Conservation (phyloP, 2,113 vertebrate species). For the Cavia porcellus region DNA sequence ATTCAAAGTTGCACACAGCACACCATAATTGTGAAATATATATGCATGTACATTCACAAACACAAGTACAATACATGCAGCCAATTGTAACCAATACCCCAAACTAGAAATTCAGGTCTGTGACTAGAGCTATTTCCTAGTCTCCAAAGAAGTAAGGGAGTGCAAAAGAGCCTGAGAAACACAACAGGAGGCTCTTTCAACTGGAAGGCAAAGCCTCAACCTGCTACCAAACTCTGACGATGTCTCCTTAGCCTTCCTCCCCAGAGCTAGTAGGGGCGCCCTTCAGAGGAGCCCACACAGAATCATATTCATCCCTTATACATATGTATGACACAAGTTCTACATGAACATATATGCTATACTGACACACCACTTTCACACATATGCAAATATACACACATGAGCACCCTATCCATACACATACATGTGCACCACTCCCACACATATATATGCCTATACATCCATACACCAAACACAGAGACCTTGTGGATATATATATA, state of each 20-base stretch:
- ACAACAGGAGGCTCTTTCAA: not conserved
- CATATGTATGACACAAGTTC: not conserved
- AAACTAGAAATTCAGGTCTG: not conserved
- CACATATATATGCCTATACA: not conserved
- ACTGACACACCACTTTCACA: not conserved
- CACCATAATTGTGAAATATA: not conserved
- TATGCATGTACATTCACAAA: not conserved
- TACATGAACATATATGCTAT: not conserved
- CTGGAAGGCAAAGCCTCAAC: not conserved
- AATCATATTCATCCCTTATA: not conserved
- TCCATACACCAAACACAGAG: not conserved
- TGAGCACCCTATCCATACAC: not conserved
- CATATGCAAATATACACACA: not conserved
- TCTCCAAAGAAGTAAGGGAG: not conserved
- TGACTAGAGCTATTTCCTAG: not conserved
- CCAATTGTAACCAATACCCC: not conserved
- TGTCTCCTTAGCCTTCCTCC: not conserved
- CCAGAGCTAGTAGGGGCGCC: not conserved
- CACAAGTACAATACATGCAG: not conserved
- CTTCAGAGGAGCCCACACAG: not conserved
- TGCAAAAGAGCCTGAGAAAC: not conserved
- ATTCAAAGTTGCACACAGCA: not conserved
- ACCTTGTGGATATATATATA: not conserved
- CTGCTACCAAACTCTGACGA: not conserved
- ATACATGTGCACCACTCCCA: not conserved